These are phyloP conservation scores for Tetheella fluctuosa DNA, from an alignment of 2,888 invertebrate genomes.

Conservation along the genomic window DNA sequence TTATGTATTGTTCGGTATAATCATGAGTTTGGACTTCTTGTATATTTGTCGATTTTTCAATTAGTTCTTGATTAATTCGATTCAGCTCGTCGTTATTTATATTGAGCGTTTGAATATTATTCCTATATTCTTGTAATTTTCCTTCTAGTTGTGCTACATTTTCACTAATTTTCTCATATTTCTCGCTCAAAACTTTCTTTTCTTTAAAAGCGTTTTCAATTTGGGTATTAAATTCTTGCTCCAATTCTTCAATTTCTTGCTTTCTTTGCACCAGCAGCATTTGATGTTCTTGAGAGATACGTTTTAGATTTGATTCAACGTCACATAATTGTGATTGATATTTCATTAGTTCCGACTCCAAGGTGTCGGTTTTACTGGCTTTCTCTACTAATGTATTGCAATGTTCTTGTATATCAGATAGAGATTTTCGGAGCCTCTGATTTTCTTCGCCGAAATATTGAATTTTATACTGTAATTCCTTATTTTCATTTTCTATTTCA, in stretches of 20 bases:
- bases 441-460: constrained; percentile 80
- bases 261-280: constrained; percentile 70
- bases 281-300: constrained; percentile 64
- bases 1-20: constrained; percentile 78
- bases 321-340: constrained; percentile 67
- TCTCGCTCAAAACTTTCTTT: constrained; percentile 76
- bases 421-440: constrained; percentile 71
- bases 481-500: constrained; percentile 83
- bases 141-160: constrained; percentile 71
- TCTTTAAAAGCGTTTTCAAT: constrained; percentile 76
- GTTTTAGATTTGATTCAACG: constrained; percentile 74
- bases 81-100: constrained; percentile 64
- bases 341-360: constrained; percentile 58
- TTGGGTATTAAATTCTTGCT: constrained; percentile 74
- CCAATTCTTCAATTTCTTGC: constrained; percentile 72
- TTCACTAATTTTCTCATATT: constrained; percentile 74
- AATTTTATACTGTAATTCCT: constrained; percentile 81
- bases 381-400: constrained; percentile 62
- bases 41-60: constrained; percentile 47
- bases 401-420: constrained; percentile 73
- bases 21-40: constrained; percentile 54
- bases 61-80: constrained; percentile 60
- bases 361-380: constrained; percentile 58
- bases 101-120: constrained; percentile 60
- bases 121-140: constrained; percentile 65